Conservation (phyloP, 2,888 invertebrate genomes). For the Tanypteryx hageni region DNA sequence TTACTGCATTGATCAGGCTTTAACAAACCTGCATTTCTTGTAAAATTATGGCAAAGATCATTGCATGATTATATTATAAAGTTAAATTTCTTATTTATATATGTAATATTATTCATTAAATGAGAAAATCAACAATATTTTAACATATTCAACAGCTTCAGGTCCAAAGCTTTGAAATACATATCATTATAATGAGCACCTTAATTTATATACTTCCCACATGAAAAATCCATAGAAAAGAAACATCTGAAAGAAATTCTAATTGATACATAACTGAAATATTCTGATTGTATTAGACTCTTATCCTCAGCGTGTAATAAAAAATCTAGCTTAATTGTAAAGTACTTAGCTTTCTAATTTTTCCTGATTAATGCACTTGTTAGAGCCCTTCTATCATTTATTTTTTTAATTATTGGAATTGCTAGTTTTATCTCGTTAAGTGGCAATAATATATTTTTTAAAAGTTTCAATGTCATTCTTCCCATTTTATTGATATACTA, state of each 20-base stretch:
- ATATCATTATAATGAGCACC: slow-evolving; percentile 25
- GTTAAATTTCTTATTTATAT: no score
- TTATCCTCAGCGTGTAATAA: neutral
- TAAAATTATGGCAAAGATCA: no score
- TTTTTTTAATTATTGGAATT: neutral
- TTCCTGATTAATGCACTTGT: slow-evolving; percentile 39
- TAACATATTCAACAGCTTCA: slow-evolving; percentile 41
- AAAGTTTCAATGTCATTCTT: neutral
- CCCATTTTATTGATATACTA: slow-evolving; percentile 58
- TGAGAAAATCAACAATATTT: neutral
- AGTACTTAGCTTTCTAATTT: neutral
- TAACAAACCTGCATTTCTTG: no score
- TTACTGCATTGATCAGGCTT: no score
- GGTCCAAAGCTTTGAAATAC: neutral
- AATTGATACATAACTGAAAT: neutral
- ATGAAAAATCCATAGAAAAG: neutral
- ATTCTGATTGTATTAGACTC: neutral
- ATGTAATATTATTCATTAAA: neutral
- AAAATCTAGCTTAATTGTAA: neutral
- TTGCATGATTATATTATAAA: no score
- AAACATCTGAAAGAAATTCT: slow-evolving; percentile 49
- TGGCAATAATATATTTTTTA: neutral
- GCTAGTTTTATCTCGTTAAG: neutral
- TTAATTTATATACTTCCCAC: neutral
- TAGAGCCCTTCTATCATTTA: neutral